phyloP scores from a whole-genome alignment of 2,113 vertebrate genomes.

The Dasyornis broadbenti region DNA sequence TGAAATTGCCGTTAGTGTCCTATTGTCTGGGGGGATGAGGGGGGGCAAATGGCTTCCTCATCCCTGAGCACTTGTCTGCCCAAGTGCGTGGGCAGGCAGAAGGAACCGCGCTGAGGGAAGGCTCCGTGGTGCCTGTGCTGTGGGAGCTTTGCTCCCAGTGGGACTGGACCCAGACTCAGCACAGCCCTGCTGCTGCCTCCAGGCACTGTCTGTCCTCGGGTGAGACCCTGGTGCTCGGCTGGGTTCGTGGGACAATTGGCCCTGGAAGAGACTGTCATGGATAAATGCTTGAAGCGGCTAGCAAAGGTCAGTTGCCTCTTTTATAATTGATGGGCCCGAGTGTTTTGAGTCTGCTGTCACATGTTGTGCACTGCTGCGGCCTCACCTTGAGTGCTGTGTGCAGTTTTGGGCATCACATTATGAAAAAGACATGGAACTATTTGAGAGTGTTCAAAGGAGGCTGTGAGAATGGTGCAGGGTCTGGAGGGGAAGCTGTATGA shows the following conservation, averaged over 20 bases:
- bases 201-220: background rate
- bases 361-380: background rate
- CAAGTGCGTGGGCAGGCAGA: background rate
- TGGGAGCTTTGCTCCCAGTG: background rate
- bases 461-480: background rate
- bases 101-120: background rate
- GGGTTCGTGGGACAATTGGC: background rate
- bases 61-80: conserved; percentile 28
- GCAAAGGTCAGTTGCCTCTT: conserved; percentile 48
- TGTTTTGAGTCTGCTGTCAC: background rate
- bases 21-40: conserved; percentile 24
- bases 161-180: background rate
- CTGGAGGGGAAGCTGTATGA: background rate
- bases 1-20: conserved; percentile 72
- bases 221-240: background rate
- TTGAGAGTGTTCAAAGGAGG: background rate
- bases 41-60: background rate
- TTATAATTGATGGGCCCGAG: background rate
- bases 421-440: background rate
- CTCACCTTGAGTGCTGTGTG: background rate
- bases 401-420: background rate
- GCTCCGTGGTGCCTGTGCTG: background rate
- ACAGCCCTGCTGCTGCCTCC: background rate
- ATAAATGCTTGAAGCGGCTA: conserved; percentile 29
- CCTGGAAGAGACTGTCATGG: background rate